A percentile compares a stretch with the other conserved stretches of the same genome.
These are phyloP conservation scores for Gorsachius goisagi DNA, from an alignment of 2,113 vertebrate species.

Conservation along the genomic window DNA sequence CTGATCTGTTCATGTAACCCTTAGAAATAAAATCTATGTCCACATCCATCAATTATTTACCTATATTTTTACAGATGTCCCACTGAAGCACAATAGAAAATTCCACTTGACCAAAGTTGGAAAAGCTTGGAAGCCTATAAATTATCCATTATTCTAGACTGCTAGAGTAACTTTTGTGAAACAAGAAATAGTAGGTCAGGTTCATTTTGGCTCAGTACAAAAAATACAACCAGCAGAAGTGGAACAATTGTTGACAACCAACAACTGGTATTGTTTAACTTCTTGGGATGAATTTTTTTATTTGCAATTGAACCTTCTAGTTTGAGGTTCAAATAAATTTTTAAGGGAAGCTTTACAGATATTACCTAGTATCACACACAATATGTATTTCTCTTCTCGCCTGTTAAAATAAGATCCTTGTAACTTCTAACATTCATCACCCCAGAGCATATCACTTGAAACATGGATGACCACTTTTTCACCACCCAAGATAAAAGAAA, in stretches of 20 bases:
- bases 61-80: conserved; percentile 1
- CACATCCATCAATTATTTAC: conserved; percentile 35
- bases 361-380: not conserved
- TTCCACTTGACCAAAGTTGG: not conserved
- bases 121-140: not conserved
- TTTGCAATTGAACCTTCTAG: not conserved
- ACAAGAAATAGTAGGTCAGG: not conserved
- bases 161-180: not conserved
- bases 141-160: not conserved
- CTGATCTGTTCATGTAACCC: not conserved
- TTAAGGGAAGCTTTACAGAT: not conserved
- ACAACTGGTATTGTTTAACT: not conserved
- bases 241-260: not conserved
- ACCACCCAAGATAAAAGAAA: not conserved
- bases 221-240: not conserved
- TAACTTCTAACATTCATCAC: not conserved
- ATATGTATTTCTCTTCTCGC: not conserved
- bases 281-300: not conserved
- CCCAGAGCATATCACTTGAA: not conserved
- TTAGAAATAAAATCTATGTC: conserved; percentile 28
- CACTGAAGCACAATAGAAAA: not conserved
- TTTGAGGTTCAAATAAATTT: not conserved
- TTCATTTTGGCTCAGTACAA: not conserved
- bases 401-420: not conserved
- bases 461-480: not conserved